Evolutionary conservation across 2,888 invertebrate species (phyloP), one percentile per base, ranked within the genome.

Genomic region (Tetragonisca angustula): DNA sequence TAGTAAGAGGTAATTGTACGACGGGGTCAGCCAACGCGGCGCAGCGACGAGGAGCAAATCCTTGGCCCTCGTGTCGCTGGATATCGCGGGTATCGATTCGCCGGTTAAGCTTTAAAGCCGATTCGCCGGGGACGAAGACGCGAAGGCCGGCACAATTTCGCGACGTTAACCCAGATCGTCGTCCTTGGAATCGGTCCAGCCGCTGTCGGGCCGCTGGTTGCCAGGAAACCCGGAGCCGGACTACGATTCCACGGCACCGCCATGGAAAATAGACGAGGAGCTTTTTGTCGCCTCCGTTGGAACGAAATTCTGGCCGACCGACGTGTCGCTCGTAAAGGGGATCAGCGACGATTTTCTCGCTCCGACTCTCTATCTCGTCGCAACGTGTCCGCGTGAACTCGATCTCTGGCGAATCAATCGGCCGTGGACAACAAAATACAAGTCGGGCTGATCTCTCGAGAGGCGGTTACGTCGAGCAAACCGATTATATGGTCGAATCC

Each of bases 161-260:
- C 87, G 84, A 89, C 89, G 91, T 91, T 93, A 92, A 93, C 93
- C 93, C 88, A 93, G 89, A 92, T 93, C 84, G 84, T 77, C 82
- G 87, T 88, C 88, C 90, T 92, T 93, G 93, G 93, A 93, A 88
- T 70, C 76, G 77, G 90, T 93, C 93, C 93, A 93, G 90, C 88
- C 89, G 71, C 67, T 75, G 72, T 77, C 74, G 84, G 70, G 61
- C 56, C 78, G 76, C 9, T 77, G 83, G 88, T 89, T 91, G 93
- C 93, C 92, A 93, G 87, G 90, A 91, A 85, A 90, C 88, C 84
- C 83, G 83, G 77, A 84, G 88, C 80, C 87, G 83, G 80, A 79
- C 82, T 81, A 82, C 36, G 36, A 6, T 36, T 36, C 9, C 36
- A 36, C 77, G 70, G 77, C 77, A 76, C 83, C 78, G 77, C 81